These are phyloP conservation scores for Prenolepis imparis DNA, from an alignment of 2,888 invertebrate species.

Conservation along the genomic window DNA sequence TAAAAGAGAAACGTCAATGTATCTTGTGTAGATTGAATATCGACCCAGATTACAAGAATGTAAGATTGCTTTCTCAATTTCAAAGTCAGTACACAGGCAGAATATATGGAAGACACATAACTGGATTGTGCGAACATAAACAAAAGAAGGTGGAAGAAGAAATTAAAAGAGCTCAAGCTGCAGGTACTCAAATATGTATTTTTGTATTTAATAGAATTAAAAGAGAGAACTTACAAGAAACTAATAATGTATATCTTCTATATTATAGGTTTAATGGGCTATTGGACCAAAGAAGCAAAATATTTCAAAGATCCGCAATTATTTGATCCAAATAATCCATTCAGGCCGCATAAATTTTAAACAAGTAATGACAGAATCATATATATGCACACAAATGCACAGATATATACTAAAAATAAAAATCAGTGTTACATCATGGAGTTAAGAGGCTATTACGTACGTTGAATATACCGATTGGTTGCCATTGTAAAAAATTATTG, in stretches of 20 bases:
- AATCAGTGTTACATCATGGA: not conserved
- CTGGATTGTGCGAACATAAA: slow-evolving; percentile 95
- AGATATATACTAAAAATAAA: not conserved
- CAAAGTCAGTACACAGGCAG: slow-evolving; percentile 98
- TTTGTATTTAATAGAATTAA: not conserved
- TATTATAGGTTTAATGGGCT: slow-evolving; percentile 91
- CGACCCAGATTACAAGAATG: slow-evolving; percentile 96
- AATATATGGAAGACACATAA: slow-evolving; percentile 96
- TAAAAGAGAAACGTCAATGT: slow-evolving; percentile 91
- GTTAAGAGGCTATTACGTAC: not conserved
- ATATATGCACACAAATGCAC: slow-evolving; percentile 57
- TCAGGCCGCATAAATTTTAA: slow-evolving; percentile 92
- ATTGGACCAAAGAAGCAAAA: slow-evolving; percentile 92
- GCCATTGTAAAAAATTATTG: not conserved
- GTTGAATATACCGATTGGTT: not conserved
- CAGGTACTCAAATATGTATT: slow-evolving; percentile 86
- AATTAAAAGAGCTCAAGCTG: slow-evolving; percentile 91
- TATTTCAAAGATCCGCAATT: slow-evolving; percentile 96
- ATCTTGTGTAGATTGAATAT: slow-evolving; percentile 94
- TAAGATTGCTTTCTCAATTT: slow-evolving; percentile 96
- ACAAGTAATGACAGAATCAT: slow-evolving; percentile 57
- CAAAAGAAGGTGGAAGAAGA: slow-evolving; percentile 92
- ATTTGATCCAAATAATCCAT: slow-evolving; percentile 95
- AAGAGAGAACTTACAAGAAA: not conserved
- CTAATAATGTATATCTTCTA: slow-evolving; percentile 17